phyloP scores from a whole-genome alignment of 2,113 vertebrate genomes.

The Oceanites oceanicus region DNA sequence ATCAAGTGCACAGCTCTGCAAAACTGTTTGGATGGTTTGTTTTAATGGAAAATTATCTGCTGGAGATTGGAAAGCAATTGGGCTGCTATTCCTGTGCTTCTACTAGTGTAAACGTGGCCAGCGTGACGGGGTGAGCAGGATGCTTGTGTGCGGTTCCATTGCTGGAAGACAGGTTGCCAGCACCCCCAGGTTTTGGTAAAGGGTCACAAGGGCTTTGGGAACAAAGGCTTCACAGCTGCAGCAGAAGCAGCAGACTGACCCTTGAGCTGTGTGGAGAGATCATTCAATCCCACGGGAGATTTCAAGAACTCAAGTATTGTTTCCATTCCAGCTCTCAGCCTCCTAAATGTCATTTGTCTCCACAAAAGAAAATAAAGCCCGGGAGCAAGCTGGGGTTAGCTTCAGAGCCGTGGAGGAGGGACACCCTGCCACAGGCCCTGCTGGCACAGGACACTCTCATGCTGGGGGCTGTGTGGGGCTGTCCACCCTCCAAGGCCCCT shows the following conservation, averaged over 20 bases:
- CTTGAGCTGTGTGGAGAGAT: background rate
- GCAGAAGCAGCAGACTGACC: background rate
- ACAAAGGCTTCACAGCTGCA: background rate
- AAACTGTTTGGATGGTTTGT: background rate
- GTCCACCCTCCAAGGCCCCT: background rate
- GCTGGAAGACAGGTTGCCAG: background rate
- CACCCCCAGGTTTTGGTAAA: background rate
- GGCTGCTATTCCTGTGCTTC: background rate
- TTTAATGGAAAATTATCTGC: background rate
- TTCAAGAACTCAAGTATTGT: background rate
- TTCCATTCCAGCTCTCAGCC: background rate
- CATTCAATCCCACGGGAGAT: background rate
- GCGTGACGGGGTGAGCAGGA: rapidly evolving
- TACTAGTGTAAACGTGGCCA: background rate
- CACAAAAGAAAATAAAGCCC: background rate
- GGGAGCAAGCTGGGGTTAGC: background rate
- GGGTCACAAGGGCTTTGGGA: background rate
- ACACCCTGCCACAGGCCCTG: background rate
- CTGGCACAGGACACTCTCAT: background rate
- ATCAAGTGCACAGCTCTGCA: background rate
- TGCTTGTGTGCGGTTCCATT: background rate
- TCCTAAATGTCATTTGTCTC: background rate
- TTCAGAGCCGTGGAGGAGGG: background rate
- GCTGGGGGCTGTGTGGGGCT: background rate
- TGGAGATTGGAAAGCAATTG: background rate